Evolutionary conservation across 2,797 vertebrate species (phyloP), one percentile per base, ranked within the genome.

Genomic region (Ceyx erithaca): DNA sequence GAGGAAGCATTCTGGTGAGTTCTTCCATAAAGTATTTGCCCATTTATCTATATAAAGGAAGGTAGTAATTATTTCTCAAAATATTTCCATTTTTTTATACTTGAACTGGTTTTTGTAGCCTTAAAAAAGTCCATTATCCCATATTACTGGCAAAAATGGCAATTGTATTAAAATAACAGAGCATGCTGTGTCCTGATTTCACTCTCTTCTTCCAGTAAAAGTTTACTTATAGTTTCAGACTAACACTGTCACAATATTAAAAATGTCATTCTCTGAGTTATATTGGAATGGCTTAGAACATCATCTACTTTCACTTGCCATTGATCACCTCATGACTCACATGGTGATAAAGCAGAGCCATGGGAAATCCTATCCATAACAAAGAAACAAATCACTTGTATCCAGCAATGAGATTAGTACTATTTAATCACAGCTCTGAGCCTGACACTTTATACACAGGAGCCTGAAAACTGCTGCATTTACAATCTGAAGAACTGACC

Each of bases 1-100:
- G 99, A 98, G 12, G 99, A 99, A 63, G 99, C 99, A 59, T 99
- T 99, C 95, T 99, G 99, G 95, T 99, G 99, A 95, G 99, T 99
- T 96, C 98, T 98, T 96, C 99, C 99, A 71, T 98, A 99, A 4
- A 99, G 98, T 91, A 99, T 98, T 87, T 99, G 99, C 14, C 98
- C 99, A 82, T 99, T 99, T 95, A 99, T 99, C 99, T 99, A 90
- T 20, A 59, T 79, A 72, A 85, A 95, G 72, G 21, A 93, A 92
- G 35, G 31, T 0, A 55, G 35, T 23, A 95, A 94, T 62, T 80
- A 93, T 43, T 89, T 55, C 7, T n/a, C 12, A 19, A 73, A 96
- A 63, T 51, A 92, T 69, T 85, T 63, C 54, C 58, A 84, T 85
- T 89, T n/a, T 9, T 5, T 48, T 76, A 37, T 2, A 55, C n/a